Conservation (phyloP, 2,797 vertebrate genomes). For the Vipera ursinii region DNA sequence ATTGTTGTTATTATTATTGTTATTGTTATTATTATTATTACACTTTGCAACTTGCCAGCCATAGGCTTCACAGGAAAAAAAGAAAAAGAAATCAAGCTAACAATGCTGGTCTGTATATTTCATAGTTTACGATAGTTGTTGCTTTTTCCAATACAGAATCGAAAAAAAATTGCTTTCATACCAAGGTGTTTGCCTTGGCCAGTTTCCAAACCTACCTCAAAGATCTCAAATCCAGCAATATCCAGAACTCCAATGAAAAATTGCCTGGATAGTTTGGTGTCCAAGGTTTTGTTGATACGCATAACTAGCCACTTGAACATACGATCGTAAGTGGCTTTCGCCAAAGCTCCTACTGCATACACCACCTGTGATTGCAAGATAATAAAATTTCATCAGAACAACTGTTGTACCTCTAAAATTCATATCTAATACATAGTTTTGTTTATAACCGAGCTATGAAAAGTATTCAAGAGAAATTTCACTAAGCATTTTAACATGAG, state of each 20-base stretch:
- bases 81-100: neutral
- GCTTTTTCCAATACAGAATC: neutral
- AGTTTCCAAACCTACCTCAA: conserved; percentile 77
- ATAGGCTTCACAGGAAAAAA: neutral
- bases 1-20: too few relatives aligned
- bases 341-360: conserved; percentile 91
- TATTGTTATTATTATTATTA: too few relatives aligned
- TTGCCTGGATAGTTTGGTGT: conserved; percentile 87
- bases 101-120: neutral
- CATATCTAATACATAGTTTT: neutral
- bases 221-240: conserved; percentile 95
- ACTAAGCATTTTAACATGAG: neutral
- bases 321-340: conserved; percentile 92
- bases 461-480: neutral
- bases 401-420: neutral
- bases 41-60: neutral
- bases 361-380: conserved; percentile 74
- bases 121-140: neutral
- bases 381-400: neutral
- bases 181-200: too few relatives aligned
- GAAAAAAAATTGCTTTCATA: neutral
- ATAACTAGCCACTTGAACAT: conserved; percentile 94
- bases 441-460: neutral
- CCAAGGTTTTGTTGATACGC: conserved; percentile 89
- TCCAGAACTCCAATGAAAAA: conserved; percentile 95